Evolutionary conservation across 92 coral and sea anemone genomes (phyloP), one percentile per base, ranked within the genome.

Genomic region (Zoanthus sociatus): DNA sequence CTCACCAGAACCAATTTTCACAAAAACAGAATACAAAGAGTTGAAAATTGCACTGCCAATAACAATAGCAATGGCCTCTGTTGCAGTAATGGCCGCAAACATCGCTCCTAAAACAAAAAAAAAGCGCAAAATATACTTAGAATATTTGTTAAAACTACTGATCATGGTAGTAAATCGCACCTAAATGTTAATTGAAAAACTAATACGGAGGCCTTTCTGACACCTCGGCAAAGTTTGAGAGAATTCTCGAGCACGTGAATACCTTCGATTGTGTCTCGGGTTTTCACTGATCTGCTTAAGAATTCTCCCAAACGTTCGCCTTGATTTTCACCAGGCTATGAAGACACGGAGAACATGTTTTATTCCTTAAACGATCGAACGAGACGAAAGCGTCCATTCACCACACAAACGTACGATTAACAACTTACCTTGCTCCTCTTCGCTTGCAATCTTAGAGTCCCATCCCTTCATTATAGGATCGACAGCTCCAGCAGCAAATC

Each of bases 381-480:
- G 42, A 37, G 42, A 37, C 3, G 42, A 4, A 4, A 37, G 42
- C 42, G 42, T 2, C 4, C 42, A 37, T 58, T 16, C 6, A 14
- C 15, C n/a, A 14, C n/a, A 1, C 6, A 12, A 10, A 10, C 6
- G 21, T 58, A 7, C 14, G 66, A 14, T 58, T 58, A 12, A 8
- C 1, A 16, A n/a, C 69, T 18, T 63, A 63, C 69, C 69, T n/a
- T 63, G 69, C 32, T 63, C 69, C 8, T 63, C 9, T 17, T 63
- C 69, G 32, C 31, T 63, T 2, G 21, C 69, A 63, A 63, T 63
- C 69, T 63, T 63, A 16, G 69, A 63, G 26, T 17, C 21, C 69
- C 69, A 63, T n/a, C 69, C 69, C n/a, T 63, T 63, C 69, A 63
- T 18, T 63, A 63, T 63, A 63, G 69, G 69, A 63, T 63, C 69